phyloP scores from a whole-genome alignment of 2,113 vertebrate species.

The Eretmochelys imbricata region DNA sequence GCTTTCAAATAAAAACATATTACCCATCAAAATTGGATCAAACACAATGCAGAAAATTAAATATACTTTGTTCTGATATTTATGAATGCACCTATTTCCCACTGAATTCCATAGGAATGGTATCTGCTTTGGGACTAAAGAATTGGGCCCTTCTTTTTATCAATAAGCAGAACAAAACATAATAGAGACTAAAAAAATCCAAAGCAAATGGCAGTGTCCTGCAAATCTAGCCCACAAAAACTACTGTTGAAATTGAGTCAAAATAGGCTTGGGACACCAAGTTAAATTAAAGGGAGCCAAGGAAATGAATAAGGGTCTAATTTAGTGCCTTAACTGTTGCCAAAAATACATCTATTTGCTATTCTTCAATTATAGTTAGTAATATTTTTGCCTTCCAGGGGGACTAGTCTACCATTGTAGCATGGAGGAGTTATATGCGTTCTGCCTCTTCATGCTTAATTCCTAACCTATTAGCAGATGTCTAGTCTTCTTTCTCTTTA shows the following conservation, averaged over 20 bases:
- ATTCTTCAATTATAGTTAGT: constrained; percentile 1
- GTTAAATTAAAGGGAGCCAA: background rate
- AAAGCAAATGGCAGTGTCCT: background rate
- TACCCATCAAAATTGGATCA: background rate
- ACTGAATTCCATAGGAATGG: background rate
- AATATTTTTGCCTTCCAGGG: background rate
- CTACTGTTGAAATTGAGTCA: background rate
- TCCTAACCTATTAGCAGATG: constrained; percentile 2
- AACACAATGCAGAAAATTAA: background rate
- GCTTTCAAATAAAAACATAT: background rate
- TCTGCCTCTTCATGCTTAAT: background rate
- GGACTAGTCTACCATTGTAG: background rate
- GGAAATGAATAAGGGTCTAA: background rate
- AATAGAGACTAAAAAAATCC: background rate
- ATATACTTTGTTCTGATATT: background rate
- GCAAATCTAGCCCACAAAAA: background rate
- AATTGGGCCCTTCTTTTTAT: background rate
- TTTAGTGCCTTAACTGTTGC: background rate
- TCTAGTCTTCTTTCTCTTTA: constrained; percentile 13
- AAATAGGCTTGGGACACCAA: background rate
- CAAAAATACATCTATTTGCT: constrained; percentile 5
- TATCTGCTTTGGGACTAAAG: background rate
- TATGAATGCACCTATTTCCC: background rate
- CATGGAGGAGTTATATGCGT: background rate
- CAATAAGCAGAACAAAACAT: background rate